Evolutionary conservation across 2,797 vertebrate species (phyloP).

Genomic region (Acrossocheilus fasciatus): DNA sequence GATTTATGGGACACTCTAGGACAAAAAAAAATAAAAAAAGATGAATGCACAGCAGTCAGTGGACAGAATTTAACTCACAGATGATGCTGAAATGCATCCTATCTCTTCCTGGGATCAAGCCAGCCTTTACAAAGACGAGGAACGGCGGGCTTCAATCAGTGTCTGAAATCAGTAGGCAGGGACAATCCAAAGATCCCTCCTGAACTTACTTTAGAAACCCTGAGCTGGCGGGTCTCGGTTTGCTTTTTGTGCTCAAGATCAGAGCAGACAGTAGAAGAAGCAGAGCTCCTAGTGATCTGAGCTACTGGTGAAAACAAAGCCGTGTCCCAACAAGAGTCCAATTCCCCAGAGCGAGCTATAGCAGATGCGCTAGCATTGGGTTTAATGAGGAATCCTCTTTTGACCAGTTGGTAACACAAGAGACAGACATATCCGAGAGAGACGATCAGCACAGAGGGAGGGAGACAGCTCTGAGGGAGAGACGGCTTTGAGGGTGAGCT

Average conservation of each 20-base stretch:
- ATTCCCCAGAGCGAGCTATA: slow-evolving; percentile 33
- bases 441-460: slow-evolving; percentile 10
- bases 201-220: slow-evolving; percentile 37
- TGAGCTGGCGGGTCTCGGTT: slow-evolving; percentile 14
- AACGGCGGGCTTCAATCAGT: slow-evolving; percentile 33
- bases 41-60: slow-evolving; percentile 26
- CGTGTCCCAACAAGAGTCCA: slow-evolving; percentile 37
- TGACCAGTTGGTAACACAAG: slow-evolving; percentile 48
- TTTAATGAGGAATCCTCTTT: slow-evolving; percentile 58
- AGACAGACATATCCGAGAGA: slow-evolving; percentile 25
- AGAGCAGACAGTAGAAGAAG: slow-evolving; percentile 36
- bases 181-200: slow-evolving; percentile 37
- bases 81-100: slow-evolving; percentile 12
- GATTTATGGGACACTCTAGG: slow-evolving; percentile 34
- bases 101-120: slow-evolving; percentile 24
- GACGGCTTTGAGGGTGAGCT: slow-evolving; percentile 28
- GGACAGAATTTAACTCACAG: slow-evolving; percentile 31
- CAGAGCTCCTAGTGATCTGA: slow-evolving; percentile 43
- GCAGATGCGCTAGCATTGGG: slow-evolving; percentile 43
- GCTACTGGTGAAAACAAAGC: slow-evolving; percentile 49
- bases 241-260: slow-evolving; percentile 40
- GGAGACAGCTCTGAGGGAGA: slow-evolving; percentile 27
- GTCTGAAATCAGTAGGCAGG: slow-evolving; percentile 46
- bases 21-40: slow-evolving; percentile 6
- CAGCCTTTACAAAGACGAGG: slow-evolving; percentile 16